Conservation (phyloP, 2,113 vertebrate genomes). For the Axis porcinus region DNA sequence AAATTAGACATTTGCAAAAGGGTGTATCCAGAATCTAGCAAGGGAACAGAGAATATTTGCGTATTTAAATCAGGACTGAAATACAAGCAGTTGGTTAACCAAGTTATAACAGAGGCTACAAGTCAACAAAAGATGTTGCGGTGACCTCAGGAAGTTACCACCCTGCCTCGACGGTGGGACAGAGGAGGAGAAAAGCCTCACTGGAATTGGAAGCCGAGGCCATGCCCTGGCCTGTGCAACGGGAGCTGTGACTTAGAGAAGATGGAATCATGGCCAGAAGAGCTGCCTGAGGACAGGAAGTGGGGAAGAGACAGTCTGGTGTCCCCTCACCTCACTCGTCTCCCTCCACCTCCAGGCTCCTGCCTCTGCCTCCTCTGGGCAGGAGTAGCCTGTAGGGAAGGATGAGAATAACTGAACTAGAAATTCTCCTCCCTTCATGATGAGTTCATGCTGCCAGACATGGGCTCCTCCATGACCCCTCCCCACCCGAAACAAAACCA, state of each 20-base stretch:
- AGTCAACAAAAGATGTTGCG: neutral
- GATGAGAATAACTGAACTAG: neutral
- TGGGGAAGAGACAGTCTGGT: rapidly evolving
- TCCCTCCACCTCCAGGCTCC: too few species aligned
- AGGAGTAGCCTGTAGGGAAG: neutral
- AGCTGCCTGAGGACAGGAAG: neutral
- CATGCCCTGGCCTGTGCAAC: rapidly evolving
- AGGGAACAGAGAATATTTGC: neutral
- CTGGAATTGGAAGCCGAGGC: neutral
- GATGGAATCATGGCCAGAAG: rapidly evolving
- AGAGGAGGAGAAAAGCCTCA: neutral
- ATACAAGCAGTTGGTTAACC: rapidly evolving
- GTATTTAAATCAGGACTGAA: neutral
- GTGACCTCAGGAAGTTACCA: neutral
- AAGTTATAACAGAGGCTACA: neutral
- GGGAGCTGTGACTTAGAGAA: neutral
- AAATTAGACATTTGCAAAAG: neutral
- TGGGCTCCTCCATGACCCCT: neutral
- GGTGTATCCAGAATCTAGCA: neutral
- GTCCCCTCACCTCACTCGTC: rapidly evolving
- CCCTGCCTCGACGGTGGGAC: rapidly evolving
- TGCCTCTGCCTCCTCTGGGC: neutral
- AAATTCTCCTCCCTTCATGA: neutral
- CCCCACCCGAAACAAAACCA: rapidly evolving
- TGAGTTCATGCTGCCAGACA: neutral